These are phyloP conservation scores for Gila robusta DNA, from an alignment of 2,797 vertebrate genomes.

Conservation along the genomic window DNA sequence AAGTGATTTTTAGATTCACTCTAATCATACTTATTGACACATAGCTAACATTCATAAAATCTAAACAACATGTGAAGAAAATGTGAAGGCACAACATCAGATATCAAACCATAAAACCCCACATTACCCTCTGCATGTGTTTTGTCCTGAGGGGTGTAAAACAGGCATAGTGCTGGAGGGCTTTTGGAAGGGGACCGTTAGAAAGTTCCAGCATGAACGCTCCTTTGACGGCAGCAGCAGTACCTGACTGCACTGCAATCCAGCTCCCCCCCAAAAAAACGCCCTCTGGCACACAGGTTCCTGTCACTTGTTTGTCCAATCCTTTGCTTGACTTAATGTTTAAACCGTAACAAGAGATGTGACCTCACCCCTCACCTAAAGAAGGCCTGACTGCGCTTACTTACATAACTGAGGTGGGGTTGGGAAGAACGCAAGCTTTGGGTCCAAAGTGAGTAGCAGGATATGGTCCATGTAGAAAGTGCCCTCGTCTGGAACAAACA, in stretches of 20 bases:
- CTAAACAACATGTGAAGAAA: not conserved
- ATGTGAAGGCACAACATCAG: not conserved
- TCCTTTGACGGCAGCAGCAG: not conserved
- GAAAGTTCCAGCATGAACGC: not conserved
- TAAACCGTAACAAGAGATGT: constrained; percentile 25
- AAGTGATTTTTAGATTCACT: not conserved
- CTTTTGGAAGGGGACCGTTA: not conserved
- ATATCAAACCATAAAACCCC: not conserved
- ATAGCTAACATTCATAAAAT: not conserved
- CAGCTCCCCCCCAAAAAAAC: constrained; percentile 2
- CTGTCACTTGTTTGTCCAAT: not conserved
- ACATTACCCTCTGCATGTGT: constrained; percentile 15
- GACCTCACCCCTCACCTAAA: not conserved
- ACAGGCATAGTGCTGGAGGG: not conserved
- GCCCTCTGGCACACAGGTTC: not conserved
- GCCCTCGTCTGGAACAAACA: constrained; percentile 75
- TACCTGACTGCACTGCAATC: not conserved
- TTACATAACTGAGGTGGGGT: constrained; percentile 87
- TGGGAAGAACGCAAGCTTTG: constrained; percentile 87
- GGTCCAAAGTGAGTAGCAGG: constrained; percentile 87
- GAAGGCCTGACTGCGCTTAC: constrained; percentile 51
- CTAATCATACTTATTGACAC: not conserved
- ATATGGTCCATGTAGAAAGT: constrained; percentile 86
- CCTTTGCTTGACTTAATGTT: not conserved
- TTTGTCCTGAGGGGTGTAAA: not conserved